phyloP scores from a whole-genome alignment of 2,113 vertebrate genomes.

The Micromys minutus region DNA sequence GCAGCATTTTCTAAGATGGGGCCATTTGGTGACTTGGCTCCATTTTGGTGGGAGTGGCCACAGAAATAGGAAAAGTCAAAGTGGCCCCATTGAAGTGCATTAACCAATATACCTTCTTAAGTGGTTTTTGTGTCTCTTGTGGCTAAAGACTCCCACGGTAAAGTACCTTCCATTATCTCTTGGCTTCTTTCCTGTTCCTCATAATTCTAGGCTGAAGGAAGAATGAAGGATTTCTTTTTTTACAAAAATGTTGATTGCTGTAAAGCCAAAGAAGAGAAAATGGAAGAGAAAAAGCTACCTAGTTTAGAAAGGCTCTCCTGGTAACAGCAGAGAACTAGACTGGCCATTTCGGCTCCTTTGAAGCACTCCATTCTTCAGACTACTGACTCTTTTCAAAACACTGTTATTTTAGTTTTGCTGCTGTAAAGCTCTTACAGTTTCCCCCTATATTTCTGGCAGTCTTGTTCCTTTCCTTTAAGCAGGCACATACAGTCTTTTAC shows the following conservation, averaged over 20 bases:
- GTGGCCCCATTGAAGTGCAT: neutral
- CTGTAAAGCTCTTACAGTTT: neutral
- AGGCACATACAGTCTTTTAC: neutral
- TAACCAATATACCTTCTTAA: conserved; percentile 19
- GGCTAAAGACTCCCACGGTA: neutral
- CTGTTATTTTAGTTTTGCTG: conserved; percentile 2
- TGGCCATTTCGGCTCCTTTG: neutral
- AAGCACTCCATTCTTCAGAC: neutral
- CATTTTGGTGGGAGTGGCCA: neutral
- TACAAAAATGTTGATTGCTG: neutral
- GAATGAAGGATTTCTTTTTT: conserved; percentile 3
- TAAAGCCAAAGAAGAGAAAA: conserved; percentile 16
- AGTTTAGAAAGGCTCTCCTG: conserved; percentile 10
- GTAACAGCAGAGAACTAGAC: neutral
- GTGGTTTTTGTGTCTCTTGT: neutral
- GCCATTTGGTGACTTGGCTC: conserved; percentile 10
- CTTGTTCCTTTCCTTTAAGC: neutral
- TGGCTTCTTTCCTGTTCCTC: neutral
- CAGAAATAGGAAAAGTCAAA: conserved; percentile 36
- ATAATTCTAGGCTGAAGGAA: neutral
- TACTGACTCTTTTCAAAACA: neutral
- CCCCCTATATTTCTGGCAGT: neutral
- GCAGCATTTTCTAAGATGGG: conserved; percentile 24
- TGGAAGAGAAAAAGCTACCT: neutral
- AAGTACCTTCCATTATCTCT: neutral